These are phyloP conservation scores for Heliconius hewitsoni DNA, from an alignment of 1,140 invertebrate genomes.

Conservation along the genomic window DNA sequence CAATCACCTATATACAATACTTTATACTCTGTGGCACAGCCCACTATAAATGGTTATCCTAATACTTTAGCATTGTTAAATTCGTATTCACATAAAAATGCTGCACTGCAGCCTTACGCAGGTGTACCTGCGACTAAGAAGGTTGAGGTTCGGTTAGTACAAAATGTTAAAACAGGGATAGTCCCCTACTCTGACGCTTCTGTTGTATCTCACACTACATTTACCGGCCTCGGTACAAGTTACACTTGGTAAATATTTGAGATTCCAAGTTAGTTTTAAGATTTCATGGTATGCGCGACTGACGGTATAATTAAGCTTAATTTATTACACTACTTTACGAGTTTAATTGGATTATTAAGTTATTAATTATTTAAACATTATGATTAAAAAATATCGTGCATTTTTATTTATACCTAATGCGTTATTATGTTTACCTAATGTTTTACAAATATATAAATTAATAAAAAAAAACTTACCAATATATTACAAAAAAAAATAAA, in stretches of 20 bases:
- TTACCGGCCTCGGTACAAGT: conserved; percentile 46
- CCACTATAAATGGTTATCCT: not conserved
- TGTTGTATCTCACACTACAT: conserved; percentile 50
- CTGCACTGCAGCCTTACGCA: not conserved
- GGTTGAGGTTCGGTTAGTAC: not conserved
- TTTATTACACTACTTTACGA: conserved; percentile 38
- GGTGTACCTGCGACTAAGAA: not conserved
- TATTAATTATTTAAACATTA: conserved; percentile 9
- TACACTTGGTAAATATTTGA: conserved; percentile 53
- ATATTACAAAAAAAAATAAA: too few species aligned
- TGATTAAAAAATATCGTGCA: not conserved
- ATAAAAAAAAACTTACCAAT: too few species aligned
- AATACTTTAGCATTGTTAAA: conserved; percentile 6
- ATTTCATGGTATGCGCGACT: conserved; percentile 46
- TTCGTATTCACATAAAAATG: not conserved
- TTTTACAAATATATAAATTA: not conserved
- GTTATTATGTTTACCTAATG: not conserved
- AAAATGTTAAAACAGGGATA: conserved; percentile 32
- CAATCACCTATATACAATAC: not conserved
- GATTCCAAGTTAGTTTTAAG: conserved; percentile 13
- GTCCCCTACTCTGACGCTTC: conserved; percentile 49
- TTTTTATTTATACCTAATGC: conserved; percentile 1
- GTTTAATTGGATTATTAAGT: not conserved
- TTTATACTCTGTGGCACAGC: not conserved
- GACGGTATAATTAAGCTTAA: conserved; percentile 50